phyloP scores from a whole-genome alignment of 2,797 vertebrate species.

The Gadopsis bispinosus region DNA sequence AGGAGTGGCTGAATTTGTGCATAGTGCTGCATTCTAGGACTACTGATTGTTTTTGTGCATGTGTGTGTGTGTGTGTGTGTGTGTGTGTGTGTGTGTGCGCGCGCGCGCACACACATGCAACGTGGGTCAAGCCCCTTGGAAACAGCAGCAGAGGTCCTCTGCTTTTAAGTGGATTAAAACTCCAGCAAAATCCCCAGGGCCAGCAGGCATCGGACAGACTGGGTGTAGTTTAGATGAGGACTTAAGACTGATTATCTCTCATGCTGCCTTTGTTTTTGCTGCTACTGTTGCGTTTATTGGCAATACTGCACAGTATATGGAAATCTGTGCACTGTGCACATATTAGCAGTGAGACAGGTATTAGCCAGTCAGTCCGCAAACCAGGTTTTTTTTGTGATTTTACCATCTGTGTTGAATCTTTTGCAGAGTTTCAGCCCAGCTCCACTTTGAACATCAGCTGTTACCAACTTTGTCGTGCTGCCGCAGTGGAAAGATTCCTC shows the following conservation, averaged over 20 bases:
- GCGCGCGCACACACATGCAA: constrained; percentile 38
- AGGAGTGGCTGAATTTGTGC: constrained; percentile 45
- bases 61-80: constrained; percentile 8
- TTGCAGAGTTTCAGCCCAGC: constrained; percentile 30
- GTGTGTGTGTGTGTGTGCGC: constrained; percentile 23
- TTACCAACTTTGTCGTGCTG: constrained; percentile 56
- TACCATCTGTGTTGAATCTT: constrained; percentile 55
- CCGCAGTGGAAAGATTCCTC: constrained; percentile 62
- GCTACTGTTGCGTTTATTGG: constrained; percentile 64
- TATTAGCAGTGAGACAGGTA: constrained; percentile 29
- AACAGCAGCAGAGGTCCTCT: constrained; percentile 85
- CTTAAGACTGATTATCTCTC: constrained; percentile 84
- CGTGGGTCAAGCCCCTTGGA: constrained; percentile 79
- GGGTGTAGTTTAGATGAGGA: constrained; percentile 85
- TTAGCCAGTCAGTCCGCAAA: constrained; percentile 32
- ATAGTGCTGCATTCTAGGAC: constrained; percentile 21
- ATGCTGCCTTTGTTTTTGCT: constrained; percentile 78
- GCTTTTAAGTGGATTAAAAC: constrained; percentile 86
- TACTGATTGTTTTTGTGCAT: constrained; percentile 43
- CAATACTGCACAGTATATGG: constrained; percentile 43
- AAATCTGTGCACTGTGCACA: constrained; percentile 14
- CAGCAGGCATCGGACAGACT: constrained; percentile 79
- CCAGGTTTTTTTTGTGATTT: constrained; percentile 22
- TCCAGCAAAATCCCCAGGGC: constrained; percentile 82
- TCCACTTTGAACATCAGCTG: constrained; percentile 54